Evolutionary conservation across 2,113 vertebrate genomes (phyloP).

Genomic region (Chaetops frenatus): DNA sequence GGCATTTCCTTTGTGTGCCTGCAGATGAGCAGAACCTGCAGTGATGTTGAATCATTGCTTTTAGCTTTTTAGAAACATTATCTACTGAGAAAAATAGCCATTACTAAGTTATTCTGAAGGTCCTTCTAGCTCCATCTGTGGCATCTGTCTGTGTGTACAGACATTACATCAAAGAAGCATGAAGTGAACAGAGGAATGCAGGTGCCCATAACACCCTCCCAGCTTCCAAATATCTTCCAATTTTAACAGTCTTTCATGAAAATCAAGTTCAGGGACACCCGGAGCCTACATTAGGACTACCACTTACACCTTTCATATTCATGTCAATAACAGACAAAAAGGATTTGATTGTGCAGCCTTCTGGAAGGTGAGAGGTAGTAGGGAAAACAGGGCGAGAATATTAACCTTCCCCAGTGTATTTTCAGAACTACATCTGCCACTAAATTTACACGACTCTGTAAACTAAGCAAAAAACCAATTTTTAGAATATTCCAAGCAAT

Average conservation of each 20-base stretch:
- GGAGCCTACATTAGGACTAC: background rate
- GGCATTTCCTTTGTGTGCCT: background rate
- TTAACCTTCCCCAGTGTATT: background rate
- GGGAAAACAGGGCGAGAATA: background rate
- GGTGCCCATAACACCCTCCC: background rate
- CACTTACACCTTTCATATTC: accelerated
- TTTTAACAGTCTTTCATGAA: background rate
- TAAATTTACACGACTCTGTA: background rate
- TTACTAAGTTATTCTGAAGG: background rate
- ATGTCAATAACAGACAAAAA: background rate
- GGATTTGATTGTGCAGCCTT: background rate
- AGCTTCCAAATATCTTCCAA: background rate
- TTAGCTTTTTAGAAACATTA: background rate
- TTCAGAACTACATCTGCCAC: background rate
- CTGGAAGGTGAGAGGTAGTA: background rate
- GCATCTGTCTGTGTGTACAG: too few species aligned
- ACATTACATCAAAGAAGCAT: background rate
- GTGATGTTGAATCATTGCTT: background rate
- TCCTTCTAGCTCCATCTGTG: background rate
- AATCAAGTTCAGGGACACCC: background rate
- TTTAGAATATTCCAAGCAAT: background rate
- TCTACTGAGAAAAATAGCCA: background rate
- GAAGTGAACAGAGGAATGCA: background rate
- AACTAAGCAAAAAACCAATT: background rate
- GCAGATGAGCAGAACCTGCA: background rate